A percentile compares a stretch with the other conserved stretches of the same genome.
Evolutionary conservation across 2,797 vertebrate species (phyloP).

Genomic region (Cirrhinus mrigala): DNA sequence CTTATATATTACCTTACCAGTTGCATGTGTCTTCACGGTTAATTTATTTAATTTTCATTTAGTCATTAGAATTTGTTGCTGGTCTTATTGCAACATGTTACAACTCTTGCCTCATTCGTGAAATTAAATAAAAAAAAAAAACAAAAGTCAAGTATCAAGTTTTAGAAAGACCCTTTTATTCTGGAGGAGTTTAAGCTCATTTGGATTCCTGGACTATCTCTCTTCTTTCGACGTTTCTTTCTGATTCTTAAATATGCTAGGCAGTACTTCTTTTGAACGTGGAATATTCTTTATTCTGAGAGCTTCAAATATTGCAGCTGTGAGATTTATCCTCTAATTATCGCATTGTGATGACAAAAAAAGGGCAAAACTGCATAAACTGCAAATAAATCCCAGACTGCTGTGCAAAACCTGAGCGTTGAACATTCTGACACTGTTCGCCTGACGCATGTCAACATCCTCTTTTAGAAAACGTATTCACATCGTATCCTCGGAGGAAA

Average conservation of each 20-base stretch:
- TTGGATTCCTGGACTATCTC: slow-evolving; percentile 18
- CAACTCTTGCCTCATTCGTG: slow-evolving; percentile 4
- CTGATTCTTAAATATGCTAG: slow-evolving; percentile 49
- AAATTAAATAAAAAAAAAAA: neutral
- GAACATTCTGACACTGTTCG: slow-evolving; percentile 61
- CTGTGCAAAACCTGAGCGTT: slow-evolving; percentile 21
- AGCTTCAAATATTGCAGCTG: slow-evolving; percentile 34
- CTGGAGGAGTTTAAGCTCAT: slow-evolving; percentile 26
- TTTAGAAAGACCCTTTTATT: neutral
- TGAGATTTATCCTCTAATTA: slow-evolving; percentile 51
- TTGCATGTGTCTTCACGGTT: neutral
- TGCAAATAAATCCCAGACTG: slow-evolving; percentile 52
- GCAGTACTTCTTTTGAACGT: slow-evolving; percentile 51
- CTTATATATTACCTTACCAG: neutral
- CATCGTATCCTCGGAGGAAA: slow-evolving; percentile 57
- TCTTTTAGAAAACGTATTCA: slow-evolving; percentile 69
- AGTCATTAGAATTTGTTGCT: neutral
- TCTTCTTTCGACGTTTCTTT: slow-evolving; percentile 19
- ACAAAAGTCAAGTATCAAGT: neutral
- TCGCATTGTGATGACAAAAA: slow-evolving; percentile 45
- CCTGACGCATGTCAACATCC: slow-evolving; percentile 65
- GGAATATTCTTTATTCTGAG: slow-evolving; percentile 50
- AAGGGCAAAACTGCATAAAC: slow-evolving; percentile 43
- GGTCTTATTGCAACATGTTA: neutral
- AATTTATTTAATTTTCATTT: neutral